These are phyloP conservation scores for Sympetrum striolatum DNA, from an alignment of 2,888 invertebrate species.

Conservation along the genomic window DNA sequence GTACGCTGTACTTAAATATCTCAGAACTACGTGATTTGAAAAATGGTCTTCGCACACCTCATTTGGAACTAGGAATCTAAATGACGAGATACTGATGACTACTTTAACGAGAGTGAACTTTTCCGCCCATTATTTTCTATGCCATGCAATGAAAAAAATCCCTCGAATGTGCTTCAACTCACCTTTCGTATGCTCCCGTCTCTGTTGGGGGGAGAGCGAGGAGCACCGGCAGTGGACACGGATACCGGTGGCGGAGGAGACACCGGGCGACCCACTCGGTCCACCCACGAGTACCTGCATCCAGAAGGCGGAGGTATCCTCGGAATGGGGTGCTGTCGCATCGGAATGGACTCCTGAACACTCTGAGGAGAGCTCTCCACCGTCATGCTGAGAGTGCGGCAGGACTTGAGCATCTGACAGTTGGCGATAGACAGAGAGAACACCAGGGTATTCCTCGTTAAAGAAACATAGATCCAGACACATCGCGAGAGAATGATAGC, in stretches of 20 bases:
- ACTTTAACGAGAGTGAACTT: too few species aligned
- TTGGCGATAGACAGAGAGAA: slow-evolving; percentile 48
- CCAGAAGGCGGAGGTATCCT: slow-evolving; percentile 49
- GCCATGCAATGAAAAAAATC: background rate
- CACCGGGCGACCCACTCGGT: slow-evolving; percentile 86
- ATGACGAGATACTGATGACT: too few species aligned
- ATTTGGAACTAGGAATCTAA: too few species aligned
- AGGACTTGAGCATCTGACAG: slow-evolving; percentile 86
- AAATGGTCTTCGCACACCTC: too few species aligned
- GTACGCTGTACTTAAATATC: too few species aligned
- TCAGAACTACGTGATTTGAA: too few species aligned
- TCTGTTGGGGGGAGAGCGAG: slow-evolving; percentile 63
- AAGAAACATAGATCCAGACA: too few species aligned
- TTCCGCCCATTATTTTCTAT: too few species aligned
- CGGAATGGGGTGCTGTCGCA: slow-evolving; percentile 48
- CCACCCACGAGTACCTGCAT: slow-evolving; percentile 86
- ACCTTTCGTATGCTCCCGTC: slow-evolving; percentile 70
- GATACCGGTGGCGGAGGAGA: slow-evolving; percentile 79
- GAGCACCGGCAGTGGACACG: slow-evolving; percentile 55
- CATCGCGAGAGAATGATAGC: background rate
- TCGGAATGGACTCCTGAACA: slow-evolving; percentile 28
- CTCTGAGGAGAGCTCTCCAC: slow-evolving; percentile 73
- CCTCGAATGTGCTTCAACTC: slow-evolving; percentile 52
- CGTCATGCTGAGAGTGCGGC: slow-evolving; percentile 87
- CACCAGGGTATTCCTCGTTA: background rate